Evolutionary conservation across 2,797 vertebrate genomes (phyloP).

Genomic region (Hypotaenidia philippensis): DNA sequence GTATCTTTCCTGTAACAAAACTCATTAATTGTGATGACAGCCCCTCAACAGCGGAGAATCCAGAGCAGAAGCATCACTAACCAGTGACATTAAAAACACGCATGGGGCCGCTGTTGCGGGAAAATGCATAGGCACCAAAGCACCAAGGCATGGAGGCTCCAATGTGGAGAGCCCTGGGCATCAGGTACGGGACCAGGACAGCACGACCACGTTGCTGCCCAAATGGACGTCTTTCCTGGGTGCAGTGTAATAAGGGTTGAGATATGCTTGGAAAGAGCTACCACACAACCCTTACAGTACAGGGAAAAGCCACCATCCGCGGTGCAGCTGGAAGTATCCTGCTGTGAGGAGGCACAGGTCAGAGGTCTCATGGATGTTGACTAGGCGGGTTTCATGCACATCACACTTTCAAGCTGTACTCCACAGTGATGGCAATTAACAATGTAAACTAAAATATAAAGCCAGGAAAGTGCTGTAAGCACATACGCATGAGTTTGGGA

Average conservation of each 20-base stretch:
- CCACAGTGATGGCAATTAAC: neutral
- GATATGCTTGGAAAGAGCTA: neutral
- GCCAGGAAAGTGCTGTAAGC: neutral
- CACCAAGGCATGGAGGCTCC: neutral
- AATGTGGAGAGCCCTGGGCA: neutral
- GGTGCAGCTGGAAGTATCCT: neutral
- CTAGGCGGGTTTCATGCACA: neutral
- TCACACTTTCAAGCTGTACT: neutral
- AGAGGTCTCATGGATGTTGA: neutral
- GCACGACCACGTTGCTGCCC: neutral
- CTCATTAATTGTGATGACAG: neutral
- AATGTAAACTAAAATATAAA: neutral
- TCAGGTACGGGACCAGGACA: neutral
- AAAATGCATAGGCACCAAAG: rapidly evolving
- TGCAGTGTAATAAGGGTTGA: rapidly evolving
- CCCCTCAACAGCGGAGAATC: neutral
- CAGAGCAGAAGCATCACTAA: neutral
- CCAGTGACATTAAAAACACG: rapidly evolving
- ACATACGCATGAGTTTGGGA: rapidly evolving
- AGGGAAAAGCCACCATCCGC: rapidly evolving
- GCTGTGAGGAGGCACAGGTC: rapidly evolving
- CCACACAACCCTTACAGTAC: neutral
- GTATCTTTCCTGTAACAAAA: neutral
- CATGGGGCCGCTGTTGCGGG: rapidly evolving
- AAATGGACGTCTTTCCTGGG: rapidly evolving